Evolutionary conservation across 2,797 vertebrate genomes (phyloP), one percentile per base, ranked within the genome.

Genomic region (Arremon aurantiirostris): DNA sequence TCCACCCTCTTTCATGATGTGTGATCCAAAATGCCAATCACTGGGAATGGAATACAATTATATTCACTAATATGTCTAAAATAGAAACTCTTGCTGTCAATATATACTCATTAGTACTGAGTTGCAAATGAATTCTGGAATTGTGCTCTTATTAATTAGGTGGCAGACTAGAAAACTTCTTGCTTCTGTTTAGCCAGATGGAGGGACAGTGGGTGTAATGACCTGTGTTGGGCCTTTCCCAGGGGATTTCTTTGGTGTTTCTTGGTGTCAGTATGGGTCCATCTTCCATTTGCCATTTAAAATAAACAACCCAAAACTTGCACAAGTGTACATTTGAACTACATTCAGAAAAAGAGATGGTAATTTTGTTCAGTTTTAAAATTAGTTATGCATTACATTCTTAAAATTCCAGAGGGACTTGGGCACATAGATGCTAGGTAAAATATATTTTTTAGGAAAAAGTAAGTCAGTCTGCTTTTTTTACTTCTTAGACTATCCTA

Each of bases 61-160:
- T 63, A 84, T 95, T 97, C 96, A 97, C 97, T 97, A 97, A 97
- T 97, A 97, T 92, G 91, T 96, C 93, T 96, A 96, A 97, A 97
- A 97, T 96, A 95, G 97, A 95, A 96, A 94, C 91, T 93, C 95
- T 94, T 97, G 90, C 96, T 97, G 95, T 97, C 96, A 96, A 96
- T 97, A 96, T 92, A 93, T 79, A 90, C 93, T 98, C 97, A 97
- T 95, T 97, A 97, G 95, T 95, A 96, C 85, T 72, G 85, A 97
- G 89, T 84, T 97, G 93, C 93, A 96, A 96, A 97, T 96, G 94
- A 95, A 96, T 96, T 97, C 97, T 96, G 96, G 97, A 97, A 97
- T 97, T 96, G 94, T 96, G 82, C 93, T 97, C 95, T 97, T 96
- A 96, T 97, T 98, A 97, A 97, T 97, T 97, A 97, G 91, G 87